Percentiles rank a stretch among this genome's conserved stretches.
These are phyloP conservation scores for Cyrtonyx montezumae DNA, from an alignment of 2,113 vertebrate genomes.

Conservation along the genomic window DNA sequence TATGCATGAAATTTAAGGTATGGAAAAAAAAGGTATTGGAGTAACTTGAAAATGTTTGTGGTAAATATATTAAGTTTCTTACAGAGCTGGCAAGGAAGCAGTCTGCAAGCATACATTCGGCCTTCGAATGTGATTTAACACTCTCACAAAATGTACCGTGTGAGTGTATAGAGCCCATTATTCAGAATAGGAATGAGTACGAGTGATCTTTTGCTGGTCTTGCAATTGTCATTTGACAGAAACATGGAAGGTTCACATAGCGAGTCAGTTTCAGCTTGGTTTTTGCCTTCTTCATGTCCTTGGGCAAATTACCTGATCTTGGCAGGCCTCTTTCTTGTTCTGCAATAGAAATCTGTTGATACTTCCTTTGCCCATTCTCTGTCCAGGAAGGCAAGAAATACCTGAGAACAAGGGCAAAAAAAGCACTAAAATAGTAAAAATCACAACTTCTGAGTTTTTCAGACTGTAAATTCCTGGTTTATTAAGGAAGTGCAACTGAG, in stretches of 20 bases:
- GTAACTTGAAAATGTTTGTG: not conserved
- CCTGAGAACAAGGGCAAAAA: not conserved
- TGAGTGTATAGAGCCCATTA: not conserved
- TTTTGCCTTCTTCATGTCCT: not conserved
- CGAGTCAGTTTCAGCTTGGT: not conserved
- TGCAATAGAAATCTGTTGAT: not conserved
- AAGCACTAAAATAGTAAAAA: not conserved
- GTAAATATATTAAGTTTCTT: not conserved
- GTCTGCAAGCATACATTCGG: not conserved
- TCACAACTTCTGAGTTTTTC: not conserved
- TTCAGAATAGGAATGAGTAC: not conserved
- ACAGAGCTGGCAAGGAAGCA: not conserved
- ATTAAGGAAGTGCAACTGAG: not conserved
- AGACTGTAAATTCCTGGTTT: not conserved
- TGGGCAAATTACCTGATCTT: not conserved
- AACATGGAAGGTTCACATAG: not conserved
- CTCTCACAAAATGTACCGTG: not conserved
- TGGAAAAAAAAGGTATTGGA: not conserved
- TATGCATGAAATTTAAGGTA: not conserved
- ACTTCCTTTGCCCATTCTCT: not conserved
- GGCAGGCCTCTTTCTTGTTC: not conserved
- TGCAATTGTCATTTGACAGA: not conserved
- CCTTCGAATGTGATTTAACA: not conserved
- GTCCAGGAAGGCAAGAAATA: not conserved
- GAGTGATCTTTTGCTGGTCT: not conserved